phyloP scores from a whole-genome alignment of 2,797 vertebrate species.

The Rhinophrynus dorsalis region DNA sequence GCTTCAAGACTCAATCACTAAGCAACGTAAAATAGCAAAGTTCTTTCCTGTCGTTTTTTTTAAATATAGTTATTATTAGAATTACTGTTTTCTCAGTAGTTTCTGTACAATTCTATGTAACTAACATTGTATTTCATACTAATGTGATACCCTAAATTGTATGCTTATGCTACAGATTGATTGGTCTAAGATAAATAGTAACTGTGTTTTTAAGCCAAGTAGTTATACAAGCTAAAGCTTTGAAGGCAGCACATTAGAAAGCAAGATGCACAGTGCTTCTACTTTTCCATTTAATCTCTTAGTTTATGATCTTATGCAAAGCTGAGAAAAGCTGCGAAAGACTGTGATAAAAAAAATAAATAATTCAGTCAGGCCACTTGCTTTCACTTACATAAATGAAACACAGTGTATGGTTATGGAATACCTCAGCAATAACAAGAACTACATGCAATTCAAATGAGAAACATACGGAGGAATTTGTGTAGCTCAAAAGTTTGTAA shows the following conservation, averaged over 20 bases:
- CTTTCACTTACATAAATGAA: conserved; percentile 46
- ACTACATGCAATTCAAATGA: conserved; percentile 43
- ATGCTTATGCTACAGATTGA: conserved; percentile 35
- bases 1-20: no score
- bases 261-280: conserved; percentile 45
- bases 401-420: conserved; percentile 34
- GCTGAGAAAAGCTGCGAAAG: conserved; percentile 42
- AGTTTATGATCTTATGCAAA: conserved; percentile 47
- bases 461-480: conserved; percentile 38
- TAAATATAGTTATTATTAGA: no score
- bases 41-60: no score
- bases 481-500: conserved; percentile 49
- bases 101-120: not conserved
- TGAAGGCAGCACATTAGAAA: conserved; percentile 58
- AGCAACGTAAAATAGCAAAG: no score
- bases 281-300: conserved; percentile 44
- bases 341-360: conserved; percentile 45
- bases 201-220: conserved; percentile 35
- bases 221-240: conserved; percentile 52
- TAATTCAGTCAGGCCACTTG: conserved; percentile 39
- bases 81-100: not conserved
- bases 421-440: conserved; percentile 47
- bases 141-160: conserved; percentile 20
- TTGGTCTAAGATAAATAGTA: conserved; percentile 41
- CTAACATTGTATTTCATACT: conserved; percentile 10